Evolutionary conservation across 2,113 vertebrate genomes (phyloP).

Genomic region (Patagioenas fasciata): DNA sequence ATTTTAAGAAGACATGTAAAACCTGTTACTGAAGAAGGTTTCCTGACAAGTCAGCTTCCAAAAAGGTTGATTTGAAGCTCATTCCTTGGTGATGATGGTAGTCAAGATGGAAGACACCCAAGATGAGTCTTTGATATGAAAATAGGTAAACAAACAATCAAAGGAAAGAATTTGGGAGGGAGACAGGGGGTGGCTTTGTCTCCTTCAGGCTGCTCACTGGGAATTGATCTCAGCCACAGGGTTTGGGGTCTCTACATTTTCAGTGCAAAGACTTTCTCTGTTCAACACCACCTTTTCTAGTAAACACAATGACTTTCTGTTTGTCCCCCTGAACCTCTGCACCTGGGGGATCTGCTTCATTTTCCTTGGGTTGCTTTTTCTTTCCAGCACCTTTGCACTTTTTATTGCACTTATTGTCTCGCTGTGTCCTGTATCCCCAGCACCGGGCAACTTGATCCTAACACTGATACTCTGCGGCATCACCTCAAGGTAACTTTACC

Average conservation of each 20-base stretch:
- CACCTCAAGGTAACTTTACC: background rate
- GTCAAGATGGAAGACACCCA: background rate
- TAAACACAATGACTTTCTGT: background rate
- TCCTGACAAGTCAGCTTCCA: background rate
- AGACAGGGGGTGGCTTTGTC: background rate
- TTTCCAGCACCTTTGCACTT: background rate
- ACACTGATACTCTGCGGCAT: background rate
- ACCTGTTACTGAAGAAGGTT: background rate
- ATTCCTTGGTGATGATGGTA: background rate
- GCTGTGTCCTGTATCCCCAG: background rate
- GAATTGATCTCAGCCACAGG: background rate
- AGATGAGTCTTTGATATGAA: background rate
- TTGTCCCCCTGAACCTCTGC: background rate
- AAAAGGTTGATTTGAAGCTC: background rate
- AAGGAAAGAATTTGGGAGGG: background rate
- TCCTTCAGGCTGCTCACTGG: background rate
- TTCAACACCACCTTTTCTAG: background rate
- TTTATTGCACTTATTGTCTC: background rate
- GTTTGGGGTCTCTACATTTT: background rate
- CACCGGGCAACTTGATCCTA: background rate
- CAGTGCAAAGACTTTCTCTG: background rate
- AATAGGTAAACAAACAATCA: background rate
- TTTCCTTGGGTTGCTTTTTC: background rate
- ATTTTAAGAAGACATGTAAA: background rate
- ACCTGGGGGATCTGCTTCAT: background rate